A percentile compares a stretch with the other conserved stretches of the same genome.
Conservation (phyloP, 2,113 vertebrate species). For the Lamprologus ornatipinnis region DNA sequence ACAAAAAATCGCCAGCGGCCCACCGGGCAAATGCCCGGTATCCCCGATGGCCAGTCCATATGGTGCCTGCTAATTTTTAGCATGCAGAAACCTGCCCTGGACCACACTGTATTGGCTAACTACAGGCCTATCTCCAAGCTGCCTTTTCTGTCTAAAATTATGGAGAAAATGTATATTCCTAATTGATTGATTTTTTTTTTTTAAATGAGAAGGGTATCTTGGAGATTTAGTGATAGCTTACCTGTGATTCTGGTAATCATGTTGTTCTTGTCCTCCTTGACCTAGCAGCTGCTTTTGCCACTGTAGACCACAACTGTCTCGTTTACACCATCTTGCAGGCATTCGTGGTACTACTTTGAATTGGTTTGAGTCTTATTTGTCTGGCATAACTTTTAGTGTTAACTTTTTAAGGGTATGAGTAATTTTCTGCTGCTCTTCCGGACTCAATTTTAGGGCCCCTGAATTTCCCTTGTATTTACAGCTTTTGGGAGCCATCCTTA, state of each 20-base stretch:
- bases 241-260: not conserved
- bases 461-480: not conserved
- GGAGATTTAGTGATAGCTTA: not conserved
- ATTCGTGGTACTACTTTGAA: not conserved
- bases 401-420: not conserved
- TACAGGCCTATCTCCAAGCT: not conserved
- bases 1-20: too few relatives aligned
- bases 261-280: not conserved
- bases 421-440: not conserved
- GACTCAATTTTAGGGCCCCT: rapidly evolving
- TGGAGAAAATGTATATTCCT: not conserved
- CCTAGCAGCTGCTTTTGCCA: not conserved
- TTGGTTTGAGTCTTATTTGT: not conserved
- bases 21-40: too few relatives aligned
- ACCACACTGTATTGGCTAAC: not conserved
- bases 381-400: not conserved
- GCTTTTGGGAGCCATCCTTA: not conserved
- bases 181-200: not conserved
- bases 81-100: not conserved
- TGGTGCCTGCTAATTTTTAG: not conserved
- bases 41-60: too few relatives aligned
- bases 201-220: rapidly evolving
- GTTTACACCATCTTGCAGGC: not conserved
- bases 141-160: not conserved
- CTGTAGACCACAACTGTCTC: not conserved